Evolutionary conservation across 2,113 vertebrate genomes (phyloP).

Genomic region (Heptranchias perlo): DNA sequence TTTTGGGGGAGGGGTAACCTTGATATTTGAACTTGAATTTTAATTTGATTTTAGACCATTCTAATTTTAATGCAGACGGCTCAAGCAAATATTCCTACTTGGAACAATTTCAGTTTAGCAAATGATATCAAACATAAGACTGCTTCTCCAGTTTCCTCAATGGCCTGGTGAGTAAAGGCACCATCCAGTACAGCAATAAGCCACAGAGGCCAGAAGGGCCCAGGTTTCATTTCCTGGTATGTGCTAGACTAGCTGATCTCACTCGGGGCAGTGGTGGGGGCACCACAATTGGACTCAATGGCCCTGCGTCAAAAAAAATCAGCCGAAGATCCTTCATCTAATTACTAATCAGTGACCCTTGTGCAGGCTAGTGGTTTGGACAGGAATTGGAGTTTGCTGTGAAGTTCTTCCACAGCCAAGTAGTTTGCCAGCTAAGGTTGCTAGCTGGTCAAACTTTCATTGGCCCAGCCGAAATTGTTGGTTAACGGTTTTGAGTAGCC

Average conservation of each 20-base stretch:
- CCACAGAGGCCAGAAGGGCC: not conserved
- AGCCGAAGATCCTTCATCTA: not conserved
- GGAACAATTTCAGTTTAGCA: too few relatives aligned
- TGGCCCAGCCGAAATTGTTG: not conserved
- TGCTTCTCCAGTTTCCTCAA: too few relatives aligned
- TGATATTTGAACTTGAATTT: not conserved
- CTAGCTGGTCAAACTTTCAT: not conserved
- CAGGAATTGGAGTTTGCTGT: not conserved
- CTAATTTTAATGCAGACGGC: too few relatives aligned
- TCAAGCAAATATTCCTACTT: too few relatives aligned
- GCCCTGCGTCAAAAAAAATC: not conserved
- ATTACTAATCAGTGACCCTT: too few relatives aligned
- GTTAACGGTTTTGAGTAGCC: not conserved
- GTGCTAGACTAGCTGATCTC: not conserved
- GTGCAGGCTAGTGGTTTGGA: not conserved
- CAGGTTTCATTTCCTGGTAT: too few relatives aligned
- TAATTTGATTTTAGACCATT: too few relatives aligned
- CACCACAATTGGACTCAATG: not conserved
- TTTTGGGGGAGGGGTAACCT: not conserved
- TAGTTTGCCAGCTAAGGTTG: not conserved
- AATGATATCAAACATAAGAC: too few relatives aligned
- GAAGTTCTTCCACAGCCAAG: not conserved
- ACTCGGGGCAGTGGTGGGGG: not conserved
- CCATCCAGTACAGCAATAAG: too few relatives aligned
- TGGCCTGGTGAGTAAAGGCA: too few relatives aligned